Evolutionary conservation across 1,140 invertebrate genomes (phyloP), one percentile per base, ranked within the genome.

Genomic region (Olivierus martensii): DNA sequence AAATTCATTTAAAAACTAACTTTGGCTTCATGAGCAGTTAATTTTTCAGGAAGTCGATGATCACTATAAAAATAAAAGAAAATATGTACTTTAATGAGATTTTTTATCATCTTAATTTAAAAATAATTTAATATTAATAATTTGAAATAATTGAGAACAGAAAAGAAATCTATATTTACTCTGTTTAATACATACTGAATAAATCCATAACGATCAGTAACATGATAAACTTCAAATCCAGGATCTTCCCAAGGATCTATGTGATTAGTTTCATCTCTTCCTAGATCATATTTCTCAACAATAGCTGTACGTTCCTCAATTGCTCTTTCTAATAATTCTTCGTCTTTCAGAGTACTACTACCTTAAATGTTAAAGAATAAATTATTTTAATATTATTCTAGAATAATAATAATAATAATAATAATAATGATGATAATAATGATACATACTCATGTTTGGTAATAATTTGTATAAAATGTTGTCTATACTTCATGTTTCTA

Each of bases 151-250:
- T 12, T 12, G 38, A 39, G 38, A 17, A 17, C 12, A 17, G 38
- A 39, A 17, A 17, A 17, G 38, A 17, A n/a, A n/a, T n/a, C n/a
- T n/a, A n/a, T n/a, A n/a, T n/a, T n/a, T n/a, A n/a, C n/a, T n/a
- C n/a, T n/a, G n/a, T n/a, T n/a, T 2, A 2, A 43, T 22, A 43
- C 41, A 6, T 43, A 43, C 41, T 43, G 41, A 64, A 98, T 90
- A 67, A 98, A 99, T 63, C 95, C 95, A 81, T 94, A 98, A 75
- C 87, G 77, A 71, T 98, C 94, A 48, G 86, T 90, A 59, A 82
- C 81, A 69, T 94, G 87, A 69, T 97, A 97, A 41, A 96, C 80
- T 67, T 96, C 89, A 67, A 85, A 93, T 22, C 77, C 80, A 6
- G 94, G 93, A 75, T 99, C 94, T 53, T 98, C 94, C 92, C 92